These are phyloP conservation scores for Drosophila micromelanica DNA, from an alignment of 1,140 invertebrate species.

Conservation along the genomic window DNA sequence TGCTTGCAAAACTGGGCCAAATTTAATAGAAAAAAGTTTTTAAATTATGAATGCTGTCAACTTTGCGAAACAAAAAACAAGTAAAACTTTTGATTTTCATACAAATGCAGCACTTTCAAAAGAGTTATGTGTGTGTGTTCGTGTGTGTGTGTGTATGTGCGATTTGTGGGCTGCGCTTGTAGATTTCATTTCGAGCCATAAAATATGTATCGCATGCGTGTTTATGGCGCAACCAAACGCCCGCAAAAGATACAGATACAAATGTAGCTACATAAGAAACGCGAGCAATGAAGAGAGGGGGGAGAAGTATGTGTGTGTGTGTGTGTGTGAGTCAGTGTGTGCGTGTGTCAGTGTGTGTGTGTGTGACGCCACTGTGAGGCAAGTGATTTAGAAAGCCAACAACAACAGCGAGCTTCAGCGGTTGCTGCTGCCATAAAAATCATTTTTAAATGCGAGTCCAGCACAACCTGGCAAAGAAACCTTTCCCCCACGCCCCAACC, in stretches of 20 bases:
- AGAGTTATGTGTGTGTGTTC: constrained; percentile 19
- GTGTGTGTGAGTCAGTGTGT: too few species aligned
- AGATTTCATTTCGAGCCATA: constrained; percentile 58
- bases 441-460: constrained; percentile 57
- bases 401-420: constrained; percentile 2
- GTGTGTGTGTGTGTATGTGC: constrained; percentile 29
- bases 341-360: neutral
- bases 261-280: neutral
- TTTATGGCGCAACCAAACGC: constrained; percentile 41
- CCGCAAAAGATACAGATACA: constrained; percentile 41
- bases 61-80: constrained; percentile 9
- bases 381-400: constrained; percentile 41
- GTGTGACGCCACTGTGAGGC: constrained; percentile 15
- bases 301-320: neutral
- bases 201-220: constrained; percentile 73
- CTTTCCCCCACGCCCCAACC: neutral
- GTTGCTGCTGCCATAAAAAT: constrained; percentile 39
- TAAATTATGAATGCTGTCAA: constrained; percentile 21
- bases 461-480: constrained; percentile 4
- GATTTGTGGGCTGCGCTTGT: constrained; percentile 26
- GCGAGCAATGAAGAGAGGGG: neutral
- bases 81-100: constrained; percentile 18
- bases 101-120: constrained; percentile 8
- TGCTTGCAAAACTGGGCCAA: constrained; percentile 26
- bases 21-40: constrained; percentile 13